A percentile compares a stretch with the other conserved stretches of the same genome.
Conservation (phyloP, 2,888 invertebrate species). For the Sphecodes monilicornis region DNA sequence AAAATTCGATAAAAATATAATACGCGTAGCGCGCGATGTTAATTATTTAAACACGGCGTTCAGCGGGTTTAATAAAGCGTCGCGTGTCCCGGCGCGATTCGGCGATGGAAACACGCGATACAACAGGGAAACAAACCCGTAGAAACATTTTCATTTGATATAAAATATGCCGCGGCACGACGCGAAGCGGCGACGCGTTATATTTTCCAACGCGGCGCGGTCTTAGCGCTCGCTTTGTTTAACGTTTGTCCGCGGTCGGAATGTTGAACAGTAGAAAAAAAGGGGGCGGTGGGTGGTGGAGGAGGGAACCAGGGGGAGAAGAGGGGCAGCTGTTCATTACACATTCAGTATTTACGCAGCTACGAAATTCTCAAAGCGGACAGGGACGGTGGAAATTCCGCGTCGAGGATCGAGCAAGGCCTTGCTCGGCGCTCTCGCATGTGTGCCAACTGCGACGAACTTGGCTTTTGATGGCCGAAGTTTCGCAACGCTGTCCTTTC, state of each 20-base stretch:
- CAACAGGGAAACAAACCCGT: constrained; percentile 55
- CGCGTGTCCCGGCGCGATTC: constrained; percentile 42
- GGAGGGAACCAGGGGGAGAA: not conserved
- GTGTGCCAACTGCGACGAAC: not conserved
- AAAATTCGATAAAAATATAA: constrained; percentile 59
- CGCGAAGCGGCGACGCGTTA: constrained; percentile 26
- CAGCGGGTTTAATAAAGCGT: constrained; percentile 53
- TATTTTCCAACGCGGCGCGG: constrained; percentile 20
- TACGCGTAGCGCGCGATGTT: constrained; percentile 38
- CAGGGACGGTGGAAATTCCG: constrained; percentile 15
- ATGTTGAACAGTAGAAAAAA: constrained; percentile 21
- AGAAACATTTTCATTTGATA: constrained; percentile 57
- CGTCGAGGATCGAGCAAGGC: constrained; percentile 11
- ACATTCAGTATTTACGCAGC: constrained; percentile 32
- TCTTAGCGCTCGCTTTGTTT: constrained; percentile 29
- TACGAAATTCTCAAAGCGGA: constrained; percentile 22
- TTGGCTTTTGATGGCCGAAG: not conserved
- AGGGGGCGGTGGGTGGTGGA: not conserved
- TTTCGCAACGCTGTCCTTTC: not conserved
- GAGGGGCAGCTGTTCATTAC: constrained; percentile 27
- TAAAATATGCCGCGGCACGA: constrained; percentile 61
- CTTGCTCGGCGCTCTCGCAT: not conserved
- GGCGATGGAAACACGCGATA: constrained; percentile 42
- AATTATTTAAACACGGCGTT: constrained; percentile 66
- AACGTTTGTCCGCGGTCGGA: constrained; percentile 28